Conservation (phyloP, 2,888 invertebrate species). For the Miltochrista miniata region DNA sequence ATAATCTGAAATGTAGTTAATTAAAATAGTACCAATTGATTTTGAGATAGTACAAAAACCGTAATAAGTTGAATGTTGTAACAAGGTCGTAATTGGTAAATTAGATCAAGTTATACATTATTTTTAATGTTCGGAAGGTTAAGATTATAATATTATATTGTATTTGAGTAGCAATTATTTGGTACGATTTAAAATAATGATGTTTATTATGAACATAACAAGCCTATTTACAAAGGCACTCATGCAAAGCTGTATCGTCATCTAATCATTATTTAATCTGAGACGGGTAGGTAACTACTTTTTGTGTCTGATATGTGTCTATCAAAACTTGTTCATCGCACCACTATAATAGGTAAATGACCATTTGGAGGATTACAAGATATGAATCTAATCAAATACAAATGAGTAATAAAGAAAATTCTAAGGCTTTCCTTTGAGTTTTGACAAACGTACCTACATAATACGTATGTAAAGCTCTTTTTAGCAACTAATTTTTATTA, state of each 20-base stretch:
- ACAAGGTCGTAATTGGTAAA: conserved; percentile 29
- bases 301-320: too few relatives aligned
- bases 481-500: too few relatives aligned
- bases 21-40: conserved; percentile 31
- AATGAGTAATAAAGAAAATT: too few relatives aligned
- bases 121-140: neutral
- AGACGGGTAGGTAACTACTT: too few relatives aligned
- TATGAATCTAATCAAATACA: too few relatives aligned
- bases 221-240: neutral
- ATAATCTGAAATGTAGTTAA: conserved; percentile 18
- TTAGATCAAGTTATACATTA: conserved; percentile 16
- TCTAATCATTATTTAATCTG: too few relatives aligned
- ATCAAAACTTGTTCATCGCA: too few relatives aligned
- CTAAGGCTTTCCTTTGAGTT: too few relatives aligned
- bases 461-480: too few relatives aligned
- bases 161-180: neutral
- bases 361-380: too few relatives aligned
- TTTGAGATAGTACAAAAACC: conserved; percentile 28
- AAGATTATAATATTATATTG: neutral
- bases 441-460: too few relatives aligned
- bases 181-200: neutral
- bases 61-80: conserved; percentile 23
- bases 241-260: neutral
- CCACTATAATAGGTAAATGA: too few relatives aligned
- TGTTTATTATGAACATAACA: neutral